A percentile compares a stretch with the other conserved stretches of the same genome.
Evolutionary conservation across 2,113 vertebrate species (phyloP).

Genomic region (Proteles cristata): DNA sequence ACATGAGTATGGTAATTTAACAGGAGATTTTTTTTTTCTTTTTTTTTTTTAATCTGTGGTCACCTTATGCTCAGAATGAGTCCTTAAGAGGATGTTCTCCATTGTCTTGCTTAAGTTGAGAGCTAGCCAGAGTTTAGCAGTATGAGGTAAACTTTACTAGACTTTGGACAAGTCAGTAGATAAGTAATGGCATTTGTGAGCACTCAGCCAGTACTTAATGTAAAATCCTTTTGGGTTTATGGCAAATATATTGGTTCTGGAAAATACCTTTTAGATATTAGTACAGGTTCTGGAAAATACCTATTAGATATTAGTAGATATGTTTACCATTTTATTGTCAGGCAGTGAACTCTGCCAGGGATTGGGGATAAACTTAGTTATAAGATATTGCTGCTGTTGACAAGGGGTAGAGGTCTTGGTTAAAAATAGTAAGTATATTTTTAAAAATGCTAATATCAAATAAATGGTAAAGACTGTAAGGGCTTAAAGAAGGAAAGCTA

Average conservation of each 20-base stretch:
- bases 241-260: not conserved
- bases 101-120: not conserved
- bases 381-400: not conserved
- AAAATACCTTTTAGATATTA: conserved; percentile 53
- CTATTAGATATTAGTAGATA: conserved; percentile 41
- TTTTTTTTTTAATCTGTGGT: not conserved
- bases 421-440: conserved; percentile 23
- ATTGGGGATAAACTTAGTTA: conserved; percentile 36
- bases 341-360: not conserved
- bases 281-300: conserved; percentile 18
- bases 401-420: not conserved
- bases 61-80: not conserved
- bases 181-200: not conserved
- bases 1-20: not conserved
- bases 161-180: not conserved
- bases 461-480: not conserved
- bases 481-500: not conserved
- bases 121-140: not conserved
- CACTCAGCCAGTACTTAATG: not conserved
- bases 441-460: not conserved
- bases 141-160: not conserved
- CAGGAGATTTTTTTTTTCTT: not conserved
- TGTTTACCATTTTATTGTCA: not conserved
- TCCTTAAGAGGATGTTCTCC: not conserved
- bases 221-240: conserved; percentile 22